Conservation (phyloP, 2,113 vertebrate species). For the Brevimyrus niger region DNA sequence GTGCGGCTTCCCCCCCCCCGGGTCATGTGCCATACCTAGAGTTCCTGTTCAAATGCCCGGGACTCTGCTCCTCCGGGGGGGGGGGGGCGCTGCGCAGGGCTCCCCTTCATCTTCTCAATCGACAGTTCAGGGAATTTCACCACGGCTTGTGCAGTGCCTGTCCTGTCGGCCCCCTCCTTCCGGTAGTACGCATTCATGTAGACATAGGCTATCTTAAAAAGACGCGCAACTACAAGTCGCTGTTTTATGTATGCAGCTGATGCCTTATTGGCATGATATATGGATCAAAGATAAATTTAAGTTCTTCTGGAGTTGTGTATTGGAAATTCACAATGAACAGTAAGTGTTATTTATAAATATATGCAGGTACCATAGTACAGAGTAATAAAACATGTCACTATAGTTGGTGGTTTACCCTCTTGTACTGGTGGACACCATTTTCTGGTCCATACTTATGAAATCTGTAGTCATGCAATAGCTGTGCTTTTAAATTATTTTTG, state of each 20-base stretch:
- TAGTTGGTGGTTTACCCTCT: not conserved
- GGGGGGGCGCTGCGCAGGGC: too few species aligned
- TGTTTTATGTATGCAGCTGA: not conserved
- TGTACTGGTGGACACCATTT: not conserved
- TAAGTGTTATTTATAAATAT: not conserved
- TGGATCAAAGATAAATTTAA: not conserved
- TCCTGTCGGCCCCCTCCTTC: too few species aligned
- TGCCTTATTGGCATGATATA: not conserved
- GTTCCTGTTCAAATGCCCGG: not conserved
- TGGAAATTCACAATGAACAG: not conserved
- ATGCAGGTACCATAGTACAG: not conserved
- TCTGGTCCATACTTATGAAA: not conserved
- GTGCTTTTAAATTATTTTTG: not conserved
- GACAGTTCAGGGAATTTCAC: not conserved
- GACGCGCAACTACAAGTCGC: not conserved
- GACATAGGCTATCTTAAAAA: not conserved
- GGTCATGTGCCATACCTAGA: not conserved
- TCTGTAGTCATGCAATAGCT: not conserved
- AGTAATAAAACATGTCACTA: not conserved
- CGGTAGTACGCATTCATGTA: not conserved
- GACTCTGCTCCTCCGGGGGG: not conserved
- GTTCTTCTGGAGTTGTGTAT: not conserved
- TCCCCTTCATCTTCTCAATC: not conserved
- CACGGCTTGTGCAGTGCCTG: not conserved
- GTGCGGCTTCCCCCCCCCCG: not conserved